A percentile compares a stretch with the other conserved stretches of the same genome.
Evolutionary conservation across 2,888 invertebrate species (phyloP).

Genomic region (Phortica okadai): DNA sequence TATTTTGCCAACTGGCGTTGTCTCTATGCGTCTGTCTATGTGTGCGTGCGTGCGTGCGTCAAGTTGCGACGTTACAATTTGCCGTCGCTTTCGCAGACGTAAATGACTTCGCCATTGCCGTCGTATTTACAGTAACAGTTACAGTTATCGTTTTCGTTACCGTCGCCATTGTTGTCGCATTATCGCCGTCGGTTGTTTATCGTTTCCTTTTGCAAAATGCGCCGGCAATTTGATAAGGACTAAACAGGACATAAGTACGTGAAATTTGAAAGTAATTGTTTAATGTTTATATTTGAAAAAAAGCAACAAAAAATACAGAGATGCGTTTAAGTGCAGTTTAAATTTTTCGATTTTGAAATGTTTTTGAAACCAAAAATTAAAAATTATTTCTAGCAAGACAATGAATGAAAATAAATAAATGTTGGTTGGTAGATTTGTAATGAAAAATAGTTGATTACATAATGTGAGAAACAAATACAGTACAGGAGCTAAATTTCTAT

Average conservation of each 20-base stretch:
- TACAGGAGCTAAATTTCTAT: too few relatives aligned
- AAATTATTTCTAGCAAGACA: too few relatives aligned
- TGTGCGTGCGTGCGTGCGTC: constrained; percentile 26
- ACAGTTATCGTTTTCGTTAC: not conserved
- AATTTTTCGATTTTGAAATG: too few relatives aligned
- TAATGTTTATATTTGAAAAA: too few relatives aligned
- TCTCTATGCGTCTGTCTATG: constrained; percentile 8
- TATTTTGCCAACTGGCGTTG: not conserved
- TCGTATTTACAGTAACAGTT: not conserved
- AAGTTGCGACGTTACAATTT: not conserved
- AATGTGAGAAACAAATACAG: too few relatives aligned
- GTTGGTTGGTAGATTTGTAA: too few relatives aligned
- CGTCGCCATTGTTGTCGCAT: constrained; percentile 49
- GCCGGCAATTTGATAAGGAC: not conserved
- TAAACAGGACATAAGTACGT: not conserved
- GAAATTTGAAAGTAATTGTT: not conserved
- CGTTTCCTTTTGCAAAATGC: not conserved
- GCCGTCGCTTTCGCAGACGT: constrained; percentile 33
- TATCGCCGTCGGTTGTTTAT: constrained; percentile 62
- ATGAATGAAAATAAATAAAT: too few relatives aligned
- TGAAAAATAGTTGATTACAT: too few relatives aligned
- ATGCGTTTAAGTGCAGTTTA: too few relatives aligned
- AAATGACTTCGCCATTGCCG: constrained; percentile 27
- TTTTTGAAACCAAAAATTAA: too few relatives aligned
- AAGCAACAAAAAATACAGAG: too few relatives aligned